A percentile compares a stretch with the other conserved stretches of the same genome.
phyloP scores from a whole-genome alignment of 1,140 invertebrate genomes.

The Dinothrombium tinctorium region DNA sequence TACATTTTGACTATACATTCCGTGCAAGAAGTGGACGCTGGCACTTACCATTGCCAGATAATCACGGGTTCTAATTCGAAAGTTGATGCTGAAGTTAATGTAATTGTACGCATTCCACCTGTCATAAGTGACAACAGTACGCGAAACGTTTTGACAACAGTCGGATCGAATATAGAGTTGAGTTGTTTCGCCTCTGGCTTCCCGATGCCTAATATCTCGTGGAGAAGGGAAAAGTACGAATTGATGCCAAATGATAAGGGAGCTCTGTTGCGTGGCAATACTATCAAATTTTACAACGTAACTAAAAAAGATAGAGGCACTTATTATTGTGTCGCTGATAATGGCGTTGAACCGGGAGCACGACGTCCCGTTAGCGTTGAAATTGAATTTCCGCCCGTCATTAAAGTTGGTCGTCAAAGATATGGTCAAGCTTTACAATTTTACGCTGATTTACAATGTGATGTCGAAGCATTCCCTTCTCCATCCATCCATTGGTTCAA shows the following conservation, averaged over 20 bases:
- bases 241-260: slow-evolving; percentile 54
- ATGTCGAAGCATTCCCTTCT: slow-evolving; percentile 74
- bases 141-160: slow-evolving; percentile 17
- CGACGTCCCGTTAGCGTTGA: slow-evolving; percentile 65
- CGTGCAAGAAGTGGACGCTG: slow-evolving; percentile 77
- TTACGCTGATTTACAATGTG: slow-evolving; percentile 74
- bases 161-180: slow-evolving; percentile 38
- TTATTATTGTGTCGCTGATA: slow-evolving; percentile 84
- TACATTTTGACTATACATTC: slow-evolving; percentile 74
- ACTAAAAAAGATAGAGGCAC: slow-evolving; percentile 57
- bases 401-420: slow-evolving; percentile 39
- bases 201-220: slow-evolving; percentile 48
- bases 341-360: slow-evolving; percentile 59
- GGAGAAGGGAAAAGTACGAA: slow-evolving; percentile 76
- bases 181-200: slow-evolving; percentile 58
- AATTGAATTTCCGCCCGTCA: slow-evolving; percentile 53
- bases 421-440: slow-evolving; percentile 67
- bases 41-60: slow-evolving; percentile 62
- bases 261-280: slow-evolving; percentile 35
- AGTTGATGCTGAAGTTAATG: slow-evolving; percentile 5
- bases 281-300: slow-evolving; percentile 39
- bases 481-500: slow-evolving; percentile 69
- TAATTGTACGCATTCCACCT: slow-evolving; percentile 33
- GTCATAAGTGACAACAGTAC: slow-evolving; percentile 82
- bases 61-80: slow-evolving; percentile 30